A percentile compares a stretch with the other conserved stretches of the same genome.
These are phyloP conservation scores for Sinodicranocentrus sp. DNA, from an alignment of 2,888 invertebrate species.

Conservation along the genomic window DNA sequence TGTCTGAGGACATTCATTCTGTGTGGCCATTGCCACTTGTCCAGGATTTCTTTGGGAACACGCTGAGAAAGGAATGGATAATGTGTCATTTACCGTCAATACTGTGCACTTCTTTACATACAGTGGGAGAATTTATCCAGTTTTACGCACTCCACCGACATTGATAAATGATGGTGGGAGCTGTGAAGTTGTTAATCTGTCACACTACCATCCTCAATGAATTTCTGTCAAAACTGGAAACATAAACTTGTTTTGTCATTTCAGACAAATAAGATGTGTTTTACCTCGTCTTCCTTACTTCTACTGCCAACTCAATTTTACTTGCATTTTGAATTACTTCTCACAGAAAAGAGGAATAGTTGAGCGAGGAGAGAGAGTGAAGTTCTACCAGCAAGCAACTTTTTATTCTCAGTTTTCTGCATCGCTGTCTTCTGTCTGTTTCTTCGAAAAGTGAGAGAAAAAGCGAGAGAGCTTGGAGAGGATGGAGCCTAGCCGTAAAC, in stretches of 20 bases:
- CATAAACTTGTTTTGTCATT: slow-evolving; percentile 64
- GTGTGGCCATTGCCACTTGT: too few species aligned
- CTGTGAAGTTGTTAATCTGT: slow-evolving; percentile 65
- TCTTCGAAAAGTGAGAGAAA: slow-evolving; percentile 20
- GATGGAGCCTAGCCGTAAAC: slow-evolving; percentile 1
- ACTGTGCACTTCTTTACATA: background rate
- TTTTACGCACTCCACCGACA: slow-evolving; percentile 12
- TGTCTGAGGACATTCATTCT: too few species aligned
- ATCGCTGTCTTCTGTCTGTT: slow-evolving; percentile 27
- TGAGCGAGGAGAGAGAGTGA: background rate
- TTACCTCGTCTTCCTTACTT: slow-evolving; percentile 13
- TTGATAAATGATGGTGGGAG: slow-evolving; percentile 55
- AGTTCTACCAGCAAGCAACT: slow-evolving; percentile 11
- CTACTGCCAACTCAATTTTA: slow-evolving; percentile 37
- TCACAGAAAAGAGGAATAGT: background rate
- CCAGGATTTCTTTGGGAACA: too few species aligned
- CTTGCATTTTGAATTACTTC: slow-evolving; percentile 26
- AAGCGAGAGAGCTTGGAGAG: too few species aligned
- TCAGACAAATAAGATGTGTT: slow-evolving; percentile 52
- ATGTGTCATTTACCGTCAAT: slow-evolving; percentile 20
- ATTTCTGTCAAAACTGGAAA: slow-evolving; percentile 50
- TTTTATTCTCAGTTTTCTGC: slow-evolving; percentile 40
- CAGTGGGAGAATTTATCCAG: background rate
- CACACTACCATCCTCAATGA: slow-evolving; percentile 59
- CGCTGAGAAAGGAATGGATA: too few species aligned